Evolutionary conservation across 2,888 invertebrate genomes (phyloP).

Genomic region (Nymphalis polychloros): DNA sequence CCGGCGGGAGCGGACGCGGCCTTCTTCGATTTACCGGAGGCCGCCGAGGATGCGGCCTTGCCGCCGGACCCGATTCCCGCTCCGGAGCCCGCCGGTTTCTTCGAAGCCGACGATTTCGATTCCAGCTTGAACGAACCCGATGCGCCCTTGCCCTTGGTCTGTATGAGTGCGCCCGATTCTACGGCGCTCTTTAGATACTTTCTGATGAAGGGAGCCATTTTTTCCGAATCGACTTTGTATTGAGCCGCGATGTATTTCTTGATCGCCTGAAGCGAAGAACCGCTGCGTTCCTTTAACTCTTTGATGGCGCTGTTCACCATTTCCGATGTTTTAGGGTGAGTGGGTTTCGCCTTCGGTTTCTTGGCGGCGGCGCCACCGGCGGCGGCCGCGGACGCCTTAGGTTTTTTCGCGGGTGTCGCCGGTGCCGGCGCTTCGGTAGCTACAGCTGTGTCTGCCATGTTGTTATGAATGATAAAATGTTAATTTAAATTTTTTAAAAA

Average conservation of each 20-base stretch:
- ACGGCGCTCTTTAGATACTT: conserved; percentile 80
- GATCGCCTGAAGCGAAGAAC: conserved; percentile 81
- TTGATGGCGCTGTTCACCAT: conserved; percentile 39
- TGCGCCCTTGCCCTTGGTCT: conserved; percentile 81
- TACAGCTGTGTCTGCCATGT: conserved; percentile 52
- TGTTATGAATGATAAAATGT: too few relatives aligned
- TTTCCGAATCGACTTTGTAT: conserved; percentile 74
- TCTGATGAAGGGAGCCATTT: conserved; percentile 81
- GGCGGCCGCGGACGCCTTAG: too few relatives aligned
- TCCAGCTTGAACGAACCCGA: conserved; percentile 71
- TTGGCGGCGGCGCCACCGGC: conserved; percentile 11
- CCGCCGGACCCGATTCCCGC: conserved; percentile 33
- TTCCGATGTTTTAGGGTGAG: conserved; percentile 21
- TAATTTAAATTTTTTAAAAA: too few relatives aligned
- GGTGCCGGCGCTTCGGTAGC: conserved; percentile 45
- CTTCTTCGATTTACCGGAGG: conserved; percentile 38
- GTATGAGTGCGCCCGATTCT: conserved; percentile 74
- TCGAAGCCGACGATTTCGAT: conserved; percentile 46
- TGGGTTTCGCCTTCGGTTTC: conserved; percentile 49
- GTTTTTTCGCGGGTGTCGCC: conserved; percentile 48
- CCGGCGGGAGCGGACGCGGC: conserved; percentile 43
- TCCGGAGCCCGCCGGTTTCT: conserved; percentile 34
- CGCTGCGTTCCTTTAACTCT: conserved; percentile 71
- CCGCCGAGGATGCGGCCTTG: conserved; percentile 44
- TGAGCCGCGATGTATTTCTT: conserved; percentile 82